Evolutionary conservation across 2,797 vertebrate genomes (phyloP), one percentile per base, ranked within the genome.

Genomic region (Argya squamiceps): DNA sequence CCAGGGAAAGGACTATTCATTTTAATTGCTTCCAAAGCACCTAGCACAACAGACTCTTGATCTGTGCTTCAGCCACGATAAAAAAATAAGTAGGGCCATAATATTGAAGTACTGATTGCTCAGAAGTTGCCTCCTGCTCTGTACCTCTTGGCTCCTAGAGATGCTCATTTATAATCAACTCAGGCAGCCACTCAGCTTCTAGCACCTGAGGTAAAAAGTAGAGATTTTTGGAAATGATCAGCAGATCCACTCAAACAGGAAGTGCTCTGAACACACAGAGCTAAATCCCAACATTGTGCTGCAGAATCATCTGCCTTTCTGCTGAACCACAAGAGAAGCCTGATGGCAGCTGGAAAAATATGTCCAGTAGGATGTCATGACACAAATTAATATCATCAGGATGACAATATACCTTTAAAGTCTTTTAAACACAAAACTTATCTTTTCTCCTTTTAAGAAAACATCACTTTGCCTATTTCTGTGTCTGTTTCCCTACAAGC

Each of bases 21-120:
- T 96, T 94, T 96, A 93, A 93, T 96, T 94, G 86, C 91, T 95
- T 96, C 92, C 93, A 93, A 92, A 89, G 87, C 91, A 93, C 65
- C 89, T 95, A 92, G 46, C 87, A 88, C 68, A 85, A 78, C 50
- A 74, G 60, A 43, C 55, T 58, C 71, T 60, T 62, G 46, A 83
- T 91, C 88, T 88, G 47, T 71, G 84, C 68, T 85, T 83, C 78
- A 92, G 68, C 65, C 58, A 24, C 7, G 21, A 68, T 47, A 47
- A 91, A 91, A 89, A 85, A 94, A 47, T 52, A 82, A 94, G 56
- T 32, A 89, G 53, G 23, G 43, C 30, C 56, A 49, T 12, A 59
- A 63, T 70, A 84, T 4, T 26, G 52, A 91, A 91, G 74, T 34
- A 47, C 46, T 58, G 55, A 59, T 58, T 1, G 2, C 62, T 89